A percentile compares a stretch with the other conserved stretches of the same genome.
These are phyloP conservation scores for Stenotaenia linearis DNA, from an alignment of 2,888 invertebrate species.

Conservation along the genomic window DNA sequence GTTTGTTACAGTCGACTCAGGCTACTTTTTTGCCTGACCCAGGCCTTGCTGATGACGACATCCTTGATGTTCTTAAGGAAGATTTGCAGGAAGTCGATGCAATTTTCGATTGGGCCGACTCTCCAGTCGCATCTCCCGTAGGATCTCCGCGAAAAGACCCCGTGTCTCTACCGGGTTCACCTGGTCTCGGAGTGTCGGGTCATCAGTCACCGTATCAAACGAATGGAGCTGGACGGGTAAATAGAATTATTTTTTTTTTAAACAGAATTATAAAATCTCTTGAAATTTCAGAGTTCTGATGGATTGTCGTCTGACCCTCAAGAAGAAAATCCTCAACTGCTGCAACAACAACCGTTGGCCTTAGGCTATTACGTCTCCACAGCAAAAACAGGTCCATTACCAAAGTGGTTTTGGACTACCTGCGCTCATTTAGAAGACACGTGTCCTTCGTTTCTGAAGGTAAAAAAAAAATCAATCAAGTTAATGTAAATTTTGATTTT, in stretches of 20 bases:
- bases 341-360: constrained; percentile 97
- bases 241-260: constrained; percentile 34
- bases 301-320: constrained; percentile 39
- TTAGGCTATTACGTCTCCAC: constrained; percentile 96
- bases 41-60: constrained; percentile 46
- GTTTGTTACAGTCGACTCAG: constrained; percentile 57
- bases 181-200: constrained; percentile 52
- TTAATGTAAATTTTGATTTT: not conserved
- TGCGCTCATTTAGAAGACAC: constrained; percentile 88
- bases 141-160: constrained; percentile 47
- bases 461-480: constrained; percentile 37
- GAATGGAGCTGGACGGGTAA: constrained; percentile 53
- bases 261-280: too few relatives aligned
- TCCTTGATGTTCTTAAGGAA: constrained; percentile 36
- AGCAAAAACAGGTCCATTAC: constrained; percentile 86
- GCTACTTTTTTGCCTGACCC: constrained; percentile 55
- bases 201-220: constrained; percentile 54
- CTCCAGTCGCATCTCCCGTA: constrained; percentile 54
- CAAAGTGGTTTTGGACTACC: constrained; percentile 76
- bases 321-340: constrained; percentile 76
- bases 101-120: constrained; percentile 66
- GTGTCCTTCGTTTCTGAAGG: constrained; percentile 86
- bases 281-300: constrained; percentile 38
- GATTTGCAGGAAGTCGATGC: constrained; percentile 56
- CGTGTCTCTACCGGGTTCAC: constrained; percentile 50